These are phyloP conservation scores for Marcusenius ussheri DNA, from an alignment of 2,113 vertebrate species.

Conservation along the genomic window DNA sequence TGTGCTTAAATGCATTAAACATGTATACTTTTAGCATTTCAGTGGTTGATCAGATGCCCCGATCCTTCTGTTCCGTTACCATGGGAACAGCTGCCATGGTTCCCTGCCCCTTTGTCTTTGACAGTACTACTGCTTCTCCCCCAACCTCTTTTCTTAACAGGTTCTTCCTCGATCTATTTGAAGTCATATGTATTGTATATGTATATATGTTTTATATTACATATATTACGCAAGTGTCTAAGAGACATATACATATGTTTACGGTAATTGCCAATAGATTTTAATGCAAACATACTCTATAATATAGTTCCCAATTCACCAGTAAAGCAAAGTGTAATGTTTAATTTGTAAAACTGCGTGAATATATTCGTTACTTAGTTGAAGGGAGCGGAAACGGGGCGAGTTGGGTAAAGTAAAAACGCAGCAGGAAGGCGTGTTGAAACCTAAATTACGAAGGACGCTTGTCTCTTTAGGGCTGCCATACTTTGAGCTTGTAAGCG, in stretches of 20 bases:
- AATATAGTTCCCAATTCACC: not conserved
- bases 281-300: not conserved
- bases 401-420: not conserved
- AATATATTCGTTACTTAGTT: not conserved
- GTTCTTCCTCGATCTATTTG: not conserved
- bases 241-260: not conserved
- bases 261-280: not conserved
- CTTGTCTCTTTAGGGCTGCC: not conserved
- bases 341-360: not conserved
- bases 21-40: not conserved
- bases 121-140: not conserved
- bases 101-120: constrained; percentile 15
- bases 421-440: not conserved
- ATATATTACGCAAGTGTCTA: not conserved
- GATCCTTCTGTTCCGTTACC: constrained; percentile 55
- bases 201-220: not conserved
- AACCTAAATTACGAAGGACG: not conserved
- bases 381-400: not conserved
- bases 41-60: constrained; percentile 28
- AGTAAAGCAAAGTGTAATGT: not conserved
- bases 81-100: constrained; percentile 67
- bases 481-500: not conserved
- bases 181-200: not conserved
- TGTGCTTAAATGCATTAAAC: not conserved
- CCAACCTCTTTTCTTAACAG: not conserved